A percentile compares a stretch with the other conserved stretches of the same genome.
phyloP scores from a whole-genome alignment of 2,888 invertebrate species.

The Salticus scenicus region DNA sequence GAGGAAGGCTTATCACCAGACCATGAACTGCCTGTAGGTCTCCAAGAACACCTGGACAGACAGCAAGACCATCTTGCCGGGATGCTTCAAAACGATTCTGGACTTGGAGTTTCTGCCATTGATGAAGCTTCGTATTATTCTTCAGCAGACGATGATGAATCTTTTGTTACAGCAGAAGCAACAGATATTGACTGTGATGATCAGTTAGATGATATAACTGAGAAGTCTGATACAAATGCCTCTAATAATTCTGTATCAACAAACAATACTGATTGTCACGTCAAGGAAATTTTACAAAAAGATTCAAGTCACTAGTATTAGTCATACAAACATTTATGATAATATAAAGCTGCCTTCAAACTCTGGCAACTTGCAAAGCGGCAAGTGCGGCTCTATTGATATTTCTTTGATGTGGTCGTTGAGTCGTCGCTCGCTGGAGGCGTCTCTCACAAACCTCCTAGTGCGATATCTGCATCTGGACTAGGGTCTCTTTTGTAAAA shows the following conservation, averaged over 20 bases:
- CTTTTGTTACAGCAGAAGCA: neutral
- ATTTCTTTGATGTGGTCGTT: no score
- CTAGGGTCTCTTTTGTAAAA: no score
- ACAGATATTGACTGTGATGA: neutral
- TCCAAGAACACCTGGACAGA: conserved; percentile 57
- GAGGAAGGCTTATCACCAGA: conserved; percentile 62
- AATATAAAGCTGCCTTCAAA: no score
- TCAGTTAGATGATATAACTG: neutral
- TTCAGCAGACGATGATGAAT: conserved; percentile 26
- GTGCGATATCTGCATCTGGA: no score
- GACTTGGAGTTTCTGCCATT: conserved; percentile 19
- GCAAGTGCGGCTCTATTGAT: no score
- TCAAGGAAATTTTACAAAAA: neutral
- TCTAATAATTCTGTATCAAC: neutral
- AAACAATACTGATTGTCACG: neutral
- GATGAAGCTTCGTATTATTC: conserved; percentile 29
- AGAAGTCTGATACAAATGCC: neutral
- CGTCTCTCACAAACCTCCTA: no score
- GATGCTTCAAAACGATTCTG: conserved; percentile 46
- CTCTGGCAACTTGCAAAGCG: no score
- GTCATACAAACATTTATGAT: no score
- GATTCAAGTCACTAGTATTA: no score
- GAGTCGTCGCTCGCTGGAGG: no score
- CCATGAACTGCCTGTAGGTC: conserved; percentile 57
- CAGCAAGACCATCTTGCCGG: conserved; percentile 55